phyloP scores from a whole-genome alignment of 2,113 vertebrate species.

The Alexandromys fortis region DNA sequence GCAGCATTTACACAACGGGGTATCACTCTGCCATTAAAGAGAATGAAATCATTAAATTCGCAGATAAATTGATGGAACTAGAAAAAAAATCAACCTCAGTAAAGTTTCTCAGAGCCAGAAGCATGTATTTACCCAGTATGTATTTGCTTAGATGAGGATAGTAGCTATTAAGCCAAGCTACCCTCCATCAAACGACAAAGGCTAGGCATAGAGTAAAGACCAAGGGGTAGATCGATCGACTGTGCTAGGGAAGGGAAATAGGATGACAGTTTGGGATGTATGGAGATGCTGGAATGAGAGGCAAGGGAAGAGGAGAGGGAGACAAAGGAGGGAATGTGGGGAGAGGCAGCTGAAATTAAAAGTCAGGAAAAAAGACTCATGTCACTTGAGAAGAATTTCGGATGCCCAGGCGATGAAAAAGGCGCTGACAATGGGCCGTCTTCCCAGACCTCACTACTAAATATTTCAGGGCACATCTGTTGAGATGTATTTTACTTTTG shows the following conservation, averaged over 20 bases:
- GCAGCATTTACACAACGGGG: too few species aligned
- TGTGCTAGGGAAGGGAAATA: neutral
- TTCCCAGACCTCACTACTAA: constrained; percentile 81
- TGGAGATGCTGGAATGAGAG: neutral
- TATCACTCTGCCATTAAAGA: neutral
- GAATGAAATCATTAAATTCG: neutral
- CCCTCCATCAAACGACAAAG: neutral
- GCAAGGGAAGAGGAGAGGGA: neutral
- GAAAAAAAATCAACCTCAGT: neutral
- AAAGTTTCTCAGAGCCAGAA: neutral
- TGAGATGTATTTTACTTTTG: constrained; percentile 83
- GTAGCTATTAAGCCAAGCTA: neutral
- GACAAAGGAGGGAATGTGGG: neutral
- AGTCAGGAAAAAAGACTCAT: constrained; percentile 67
- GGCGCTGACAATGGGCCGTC: constrained; percentile 74
- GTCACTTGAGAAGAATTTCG: constrained; percentile 77
- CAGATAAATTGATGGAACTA: neutral
- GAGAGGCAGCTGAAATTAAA: neutral
- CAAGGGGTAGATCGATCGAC: neutral
- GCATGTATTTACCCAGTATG: too few species aligned
- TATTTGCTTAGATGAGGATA: neutral
- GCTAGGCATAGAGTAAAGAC: neutral
- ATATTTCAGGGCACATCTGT: constrained; percentile 78
- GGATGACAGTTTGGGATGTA: neutral
- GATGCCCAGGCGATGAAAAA: constrained; percentile 82